Evolutionary conservation across 2,888 invertebrate genomes (phyloP).

Genomic region (Sipha maydis): DNA sequence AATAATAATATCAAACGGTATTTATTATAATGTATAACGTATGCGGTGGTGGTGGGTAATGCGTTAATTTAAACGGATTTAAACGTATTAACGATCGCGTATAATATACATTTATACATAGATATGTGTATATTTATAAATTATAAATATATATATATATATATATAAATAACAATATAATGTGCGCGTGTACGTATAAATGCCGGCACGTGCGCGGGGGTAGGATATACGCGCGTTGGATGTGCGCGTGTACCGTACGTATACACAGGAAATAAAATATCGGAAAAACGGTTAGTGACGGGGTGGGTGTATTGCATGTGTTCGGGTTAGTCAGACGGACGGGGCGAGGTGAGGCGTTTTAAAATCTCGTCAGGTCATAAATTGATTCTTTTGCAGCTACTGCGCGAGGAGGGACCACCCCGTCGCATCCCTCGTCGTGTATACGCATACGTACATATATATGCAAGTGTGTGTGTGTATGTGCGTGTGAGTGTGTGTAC

Average conservation of each 20-base stretch:
- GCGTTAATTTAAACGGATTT: slow-evolving; percentile 61
- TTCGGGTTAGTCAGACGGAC: not conserved
- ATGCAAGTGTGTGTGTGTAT: too few species aligned
- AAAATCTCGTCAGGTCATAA: slow-evolving; percentile 53
- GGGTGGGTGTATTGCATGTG: not conserved
- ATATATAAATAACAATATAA: slow-evolving; percentile 40
- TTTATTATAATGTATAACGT: slow-evolving; percentile 19
- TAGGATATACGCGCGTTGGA: not conserved
- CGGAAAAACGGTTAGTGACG: slow-evolving; percentile 30
- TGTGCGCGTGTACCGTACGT: not conserved
- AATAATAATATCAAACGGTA: slow-evolving; percentile 43
- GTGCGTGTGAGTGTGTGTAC: not conserved
- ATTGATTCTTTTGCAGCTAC: slow-evolving; percentile 44
- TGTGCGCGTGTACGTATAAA: slow-evolving; percentile 44
- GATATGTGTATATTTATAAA: not conserved
- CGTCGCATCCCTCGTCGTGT: not conserved
- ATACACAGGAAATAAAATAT: slow-evolving; percentile 40
- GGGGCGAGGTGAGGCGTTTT: not conserved
- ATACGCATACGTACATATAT: too few species aligned
- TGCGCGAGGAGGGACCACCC: not conserved
- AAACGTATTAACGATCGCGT: slow-evolving; percentile 33
- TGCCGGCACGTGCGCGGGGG: slow-evolving; percentile 41
- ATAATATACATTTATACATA: not conserved
- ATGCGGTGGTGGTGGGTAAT: not conserved
- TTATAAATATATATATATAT: slow-evolving; percentile 2